Evolutionary conservation across 2,113 vertebrate genomes (phyloP).

Genomic region (Hydrochoerus hydrochaeris): DNA sequence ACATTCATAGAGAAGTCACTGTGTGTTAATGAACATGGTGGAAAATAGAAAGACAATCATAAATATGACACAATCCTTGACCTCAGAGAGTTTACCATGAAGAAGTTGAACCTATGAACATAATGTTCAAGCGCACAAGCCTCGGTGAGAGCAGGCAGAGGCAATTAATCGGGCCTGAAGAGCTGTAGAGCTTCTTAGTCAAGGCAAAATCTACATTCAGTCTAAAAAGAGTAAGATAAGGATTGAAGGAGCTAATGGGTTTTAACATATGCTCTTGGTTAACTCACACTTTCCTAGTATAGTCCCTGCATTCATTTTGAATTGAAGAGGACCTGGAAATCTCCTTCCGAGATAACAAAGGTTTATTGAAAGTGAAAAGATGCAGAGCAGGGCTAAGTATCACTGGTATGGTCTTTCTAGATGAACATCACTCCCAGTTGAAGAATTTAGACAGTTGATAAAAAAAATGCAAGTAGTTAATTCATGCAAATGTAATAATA

Average conservation of each 20-base stretch:
- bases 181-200: neutral
- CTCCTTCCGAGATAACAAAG: neutral
- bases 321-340: neutral
- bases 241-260: neutral
- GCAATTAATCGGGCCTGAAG: too few species aligned
- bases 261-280: neutral
- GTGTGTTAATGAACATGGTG: neutral
- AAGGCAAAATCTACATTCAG: neutral
- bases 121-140: neutral
- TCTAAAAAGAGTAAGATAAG: neutral
- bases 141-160: neutral
- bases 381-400: neutral
- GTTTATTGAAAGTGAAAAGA: neutral
- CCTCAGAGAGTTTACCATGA: neutral
- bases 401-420: neutral
- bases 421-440: neutral
- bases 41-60: neutral
- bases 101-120: neutral
- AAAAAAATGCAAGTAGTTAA: conserved; percentile 6
- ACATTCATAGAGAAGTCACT: neutral
- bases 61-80: neutral
- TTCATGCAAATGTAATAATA: neutral
- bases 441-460: neutral
- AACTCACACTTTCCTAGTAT: neutral
- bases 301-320: neutral